Conservation (phyloP, 2,797 vertebrate species). For the Acestrorhynchus altus region DNA sequence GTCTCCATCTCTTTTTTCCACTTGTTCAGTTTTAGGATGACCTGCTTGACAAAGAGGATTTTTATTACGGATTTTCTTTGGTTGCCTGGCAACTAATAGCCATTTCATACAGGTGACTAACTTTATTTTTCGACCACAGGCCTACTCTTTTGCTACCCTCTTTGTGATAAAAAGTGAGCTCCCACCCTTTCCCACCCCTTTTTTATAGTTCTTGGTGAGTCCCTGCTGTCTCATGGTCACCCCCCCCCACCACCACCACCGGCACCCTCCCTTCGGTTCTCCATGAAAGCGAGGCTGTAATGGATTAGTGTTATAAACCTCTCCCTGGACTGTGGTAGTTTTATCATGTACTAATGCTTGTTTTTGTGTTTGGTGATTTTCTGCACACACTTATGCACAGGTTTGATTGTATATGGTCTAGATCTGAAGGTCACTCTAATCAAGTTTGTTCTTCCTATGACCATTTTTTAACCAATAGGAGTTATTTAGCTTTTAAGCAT, state of each 20-base stretch:
- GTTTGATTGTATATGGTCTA: background rate
- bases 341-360: background rate
- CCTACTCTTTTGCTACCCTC: background rate
- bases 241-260: background rate
- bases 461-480: too few species aligned
- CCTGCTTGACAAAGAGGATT: constrained; percentile 8
- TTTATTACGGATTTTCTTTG: constrained; percentile 39
- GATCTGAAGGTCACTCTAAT: too few species aligned
- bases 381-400: background rate
- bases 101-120: constrained; percentile 43
- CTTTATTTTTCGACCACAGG: constrained; percentile 32
- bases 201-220: background rate
- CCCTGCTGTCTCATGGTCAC: background rate
- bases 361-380: background rate
- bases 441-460: too few species aligned
- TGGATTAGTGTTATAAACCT: background rate
- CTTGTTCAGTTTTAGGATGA: constrained; percentile 2
- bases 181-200: background rate
- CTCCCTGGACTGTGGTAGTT: background rate
- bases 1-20: background rate
- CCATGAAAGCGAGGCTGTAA: background rate
- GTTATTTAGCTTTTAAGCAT: too few species aligned
- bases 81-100: constrained; percentile 54
- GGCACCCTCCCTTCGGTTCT: background rate
- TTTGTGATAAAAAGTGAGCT: background rate